Evolutionary conservation across 1,140 invertebrate genomes (phyloP).

Genomic region (Platorchestia sp.): DNA sequence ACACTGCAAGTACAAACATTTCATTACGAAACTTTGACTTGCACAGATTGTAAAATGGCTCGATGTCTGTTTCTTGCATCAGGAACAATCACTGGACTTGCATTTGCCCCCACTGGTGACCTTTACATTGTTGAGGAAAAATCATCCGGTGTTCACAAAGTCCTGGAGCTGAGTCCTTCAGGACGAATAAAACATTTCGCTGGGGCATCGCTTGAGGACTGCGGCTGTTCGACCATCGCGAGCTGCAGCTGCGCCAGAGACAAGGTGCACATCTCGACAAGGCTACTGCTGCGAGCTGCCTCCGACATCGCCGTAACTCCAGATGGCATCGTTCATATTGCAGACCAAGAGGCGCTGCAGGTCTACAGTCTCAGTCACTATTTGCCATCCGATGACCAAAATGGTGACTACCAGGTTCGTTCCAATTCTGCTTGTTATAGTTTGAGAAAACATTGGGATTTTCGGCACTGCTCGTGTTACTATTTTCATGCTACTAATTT

Average conservation of each 20-base stretch:
- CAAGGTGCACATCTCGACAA: conserved; percentile 69
- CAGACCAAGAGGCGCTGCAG: conserved; percentile 85
- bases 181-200: conserved; percentile 73
- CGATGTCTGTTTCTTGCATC: background rate
- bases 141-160: conserved; percentile 75
- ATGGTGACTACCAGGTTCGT: conserved; percentile 86
- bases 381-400: conserved; percentile 88
- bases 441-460: background rate
- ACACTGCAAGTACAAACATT: background rate
- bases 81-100: conserved; percentile 67
- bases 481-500: background rate
- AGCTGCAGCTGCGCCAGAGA: conserved; percentile 64
- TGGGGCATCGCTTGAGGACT: conserved; percentile 72
- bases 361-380: conserved; percentile 92
- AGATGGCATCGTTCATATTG: conserved; percentile 92
- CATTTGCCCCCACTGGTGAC: conserved; percentile 92
- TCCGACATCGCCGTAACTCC: conserved; percentile 93
- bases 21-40: background rate
- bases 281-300: conserved; percentile 77
- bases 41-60: no score
- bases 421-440: background rate
- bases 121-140: conserved; percentile 95
- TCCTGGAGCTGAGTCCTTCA: conserved; percentile 71
- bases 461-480: background rate
- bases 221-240: conserved; percentile 70